Evolutionary conservation across 2,113 vertebrate genomes (phyloP), one percentile per base, ranked within the genome.

Genomic region (Sprattus sprattus): DNA sequence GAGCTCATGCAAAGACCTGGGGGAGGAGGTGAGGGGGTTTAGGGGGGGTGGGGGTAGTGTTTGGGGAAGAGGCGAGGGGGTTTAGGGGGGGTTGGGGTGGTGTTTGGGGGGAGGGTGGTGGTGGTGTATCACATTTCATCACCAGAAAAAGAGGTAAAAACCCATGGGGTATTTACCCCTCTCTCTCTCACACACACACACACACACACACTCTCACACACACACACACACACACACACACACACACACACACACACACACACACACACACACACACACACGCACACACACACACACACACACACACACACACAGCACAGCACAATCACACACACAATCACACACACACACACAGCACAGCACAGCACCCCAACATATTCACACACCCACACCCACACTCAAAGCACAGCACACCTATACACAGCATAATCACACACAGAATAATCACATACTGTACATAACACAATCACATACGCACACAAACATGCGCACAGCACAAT

Each of bases 81-180:
- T 15, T 0, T 78, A 10, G 13, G 28, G 4, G 64, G n/a, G 25
- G 9, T 0, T 64, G 57, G 22, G 57, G 3, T 18, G 22, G 57
- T 64, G 57, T 64, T 18, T 64, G 57, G 11, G 25, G 2, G 25
- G 6, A 39, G 54, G 54, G 32, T 39, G 67, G 67, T 9, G 67
- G 57, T 20, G n/a, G 81, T 10, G 71, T 71, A 28, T 47, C 54
- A 25, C 49, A 32, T 82, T 50, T 64, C 81, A 82, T 75, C 81
- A 82, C 39, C 18, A 44, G 54, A 44, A 75, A 82, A 44, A 28
- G 25, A 71, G n/a, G 7, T 22, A 44, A 64, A 49, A 10, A 25
- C 54, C 47, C 52, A 39, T 39, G 18, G n/a, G 44, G n/a, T 47
- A 15, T 45, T 71, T 11, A 6, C 25, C 64, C 25, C 2, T 13